A percentile compares a stretch with the other conserved stretches of the same genome.
These are phyloP conservation scores for Drosophila koepferae DNA, from an alignment of 2,888 invertebrate species.

Conservation along the genomic window DNA sequence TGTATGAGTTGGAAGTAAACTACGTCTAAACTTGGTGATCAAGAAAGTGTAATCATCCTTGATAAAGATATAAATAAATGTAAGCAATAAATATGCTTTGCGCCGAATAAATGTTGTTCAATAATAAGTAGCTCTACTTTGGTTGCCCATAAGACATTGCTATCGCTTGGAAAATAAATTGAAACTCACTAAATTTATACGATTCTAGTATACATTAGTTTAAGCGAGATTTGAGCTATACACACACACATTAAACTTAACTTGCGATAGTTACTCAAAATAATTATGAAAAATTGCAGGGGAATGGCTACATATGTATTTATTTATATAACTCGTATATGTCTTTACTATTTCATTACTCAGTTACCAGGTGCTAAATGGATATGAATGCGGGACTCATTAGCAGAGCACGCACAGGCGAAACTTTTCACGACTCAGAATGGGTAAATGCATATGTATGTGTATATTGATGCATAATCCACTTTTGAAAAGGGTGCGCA, in stretches of 20 bases:
- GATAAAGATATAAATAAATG: not conserved
- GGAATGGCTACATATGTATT: constrained; percentile 14
- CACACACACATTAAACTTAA: constrained; percentile 17
- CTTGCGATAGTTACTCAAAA: constrained; percentile 20
- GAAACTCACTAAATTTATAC: too few relatives aligned
- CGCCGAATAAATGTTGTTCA: not conserved
- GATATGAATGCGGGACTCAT: constrained; percentile 72
- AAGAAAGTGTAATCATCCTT: not conserved
- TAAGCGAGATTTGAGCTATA: not conserved
- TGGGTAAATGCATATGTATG: not conserved
- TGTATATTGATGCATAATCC: constrained; percentile 69
- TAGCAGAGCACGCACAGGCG: constrained; percentile 66
- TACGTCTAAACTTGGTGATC: too few relatives aligned
- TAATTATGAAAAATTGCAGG: constrained; percentile 45
- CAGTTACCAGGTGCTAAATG: constrained; percentile 60
- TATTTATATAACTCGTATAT: constrained; percentile 49
- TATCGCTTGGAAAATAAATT: too few relatives aligned
- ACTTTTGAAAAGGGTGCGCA: constrained; percentile 60
- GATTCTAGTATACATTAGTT: not conserved
- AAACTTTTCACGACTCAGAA: constrained; percentile 60
- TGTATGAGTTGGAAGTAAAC: not conserved
- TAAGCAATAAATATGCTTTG: not conserved
- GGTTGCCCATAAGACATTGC: too few relatives aligned
- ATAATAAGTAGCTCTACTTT: not conserved
- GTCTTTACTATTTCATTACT: constrained; percentile 52